These are phyloP conservation scores for Panonychus citri DNA, from an alignment of 1,140 invertebrate species.

Conservation along the genomic window DNA sequence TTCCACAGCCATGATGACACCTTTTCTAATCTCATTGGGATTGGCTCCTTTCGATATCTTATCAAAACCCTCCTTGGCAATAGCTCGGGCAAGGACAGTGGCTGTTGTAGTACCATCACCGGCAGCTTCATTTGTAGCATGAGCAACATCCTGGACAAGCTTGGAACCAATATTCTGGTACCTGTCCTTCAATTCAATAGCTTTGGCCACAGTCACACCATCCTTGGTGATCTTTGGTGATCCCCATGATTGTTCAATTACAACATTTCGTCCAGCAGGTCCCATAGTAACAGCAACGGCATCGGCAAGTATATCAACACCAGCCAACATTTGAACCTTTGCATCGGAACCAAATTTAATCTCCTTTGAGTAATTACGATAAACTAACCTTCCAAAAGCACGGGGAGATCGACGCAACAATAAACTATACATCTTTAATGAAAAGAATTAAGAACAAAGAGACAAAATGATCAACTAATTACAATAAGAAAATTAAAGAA, in stretches of 20 bases:
- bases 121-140: constrained; percentile 99
- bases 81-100: constrained; percentile 87
- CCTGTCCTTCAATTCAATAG: constrained; percentile 93
- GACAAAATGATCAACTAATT: too few relatives aligned
- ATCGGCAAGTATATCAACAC: constrained; percentile 90
- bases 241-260: constrained; percentile 97
- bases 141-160: constrained; percentile 97
- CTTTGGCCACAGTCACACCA: constrained; percentile 96
- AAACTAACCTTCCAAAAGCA: too few relatives aligned
- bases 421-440: too few relatives aligned
- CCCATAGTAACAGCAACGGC: constrained; percentile 99
- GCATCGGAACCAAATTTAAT: constrained; percentile 93
- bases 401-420: too few relatives aligned
- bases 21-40: constrained; percentile 84
- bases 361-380: constrained; percentile 53
- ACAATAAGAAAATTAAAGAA: too few relatives aligned
- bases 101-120: constrained; percentile 98
- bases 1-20: constrained; percentile 91
- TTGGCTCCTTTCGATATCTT: constrained; percentile 96
- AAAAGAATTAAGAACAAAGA: too few relatives aligned
- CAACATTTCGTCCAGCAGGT: constrained; percentile 95
- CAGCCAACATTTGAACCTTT: constrained; percentile 82
- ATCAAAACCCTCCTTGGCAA: constrained; percentile 79
- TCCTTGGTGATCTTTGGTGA: constrained; percentile 99
- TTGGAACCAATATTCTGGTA: constrained; percentile 98